Conservation (phyloP, 2,797 vertebrate genomes). For the Lithobates pipiens region DNA sequence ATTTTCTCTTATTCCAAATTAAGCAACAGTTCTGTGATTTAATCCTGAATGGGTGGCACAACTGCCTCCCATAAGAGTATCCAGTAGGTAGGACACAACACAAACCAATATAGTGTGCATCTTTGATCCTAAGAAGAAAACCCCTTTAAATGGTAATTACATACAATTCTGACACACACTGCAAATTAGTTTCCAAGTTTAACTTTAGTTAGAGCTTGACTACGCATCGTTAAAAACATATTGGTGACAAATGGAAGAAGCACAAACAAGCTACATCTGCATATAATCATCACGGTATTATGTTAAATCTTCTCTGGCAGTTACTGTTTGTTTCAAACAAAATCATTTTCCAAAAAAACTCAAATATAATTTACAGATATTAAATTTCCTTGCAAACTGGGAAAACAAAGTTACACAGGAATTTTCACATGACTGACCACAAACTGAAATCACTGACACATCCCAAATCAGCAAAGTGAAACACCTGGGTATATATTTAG, state of each 20-base stretch:
- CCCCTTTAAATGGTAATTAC: no score
- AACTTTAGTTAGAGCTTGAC: no score
- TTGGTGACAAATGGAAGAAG: background rate
- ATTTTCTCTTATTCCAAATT: no score
- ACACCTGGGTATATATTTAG: conserved; percentile 61
- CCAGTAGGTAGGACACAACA: no score
- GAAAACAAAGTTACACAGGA: conserved; percentile 46
- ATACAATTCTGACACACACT: no score
- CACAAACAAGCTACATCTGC: conserved; percentile 21
- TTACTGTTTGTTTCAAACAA: conserved; percentile 36
- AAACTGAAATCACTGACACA: conserved; percentile 48
- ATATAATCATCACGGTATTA: conserved; percentile 32
- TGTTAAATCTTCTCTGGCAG: conserved; percentile 22
- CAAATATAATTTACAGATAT: conserved; percentile 41
- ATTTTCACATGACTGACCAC: conserved; percentile 58
- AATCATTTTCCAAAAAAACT: conserved; percentile 27
- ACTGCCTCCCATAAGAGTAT: no score
- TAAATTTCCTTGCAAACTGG: conserved; percentile 37
- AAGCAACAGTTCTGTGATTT: no score
- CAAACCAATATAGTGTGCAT: no score
- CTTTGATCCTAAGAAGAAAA: no score
- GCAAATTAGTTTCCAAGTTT: no score
- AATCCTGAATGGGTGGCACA: no score
- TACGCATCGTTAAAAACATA: background rate
- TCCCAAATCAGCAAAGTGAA: conserved; percentile 58